Percentiles rank a stretch among this genome's conserved stretches.
Conservation (phyloP, 2,113 vertebrate species). For the Sturnus vulgaris region DNA sequence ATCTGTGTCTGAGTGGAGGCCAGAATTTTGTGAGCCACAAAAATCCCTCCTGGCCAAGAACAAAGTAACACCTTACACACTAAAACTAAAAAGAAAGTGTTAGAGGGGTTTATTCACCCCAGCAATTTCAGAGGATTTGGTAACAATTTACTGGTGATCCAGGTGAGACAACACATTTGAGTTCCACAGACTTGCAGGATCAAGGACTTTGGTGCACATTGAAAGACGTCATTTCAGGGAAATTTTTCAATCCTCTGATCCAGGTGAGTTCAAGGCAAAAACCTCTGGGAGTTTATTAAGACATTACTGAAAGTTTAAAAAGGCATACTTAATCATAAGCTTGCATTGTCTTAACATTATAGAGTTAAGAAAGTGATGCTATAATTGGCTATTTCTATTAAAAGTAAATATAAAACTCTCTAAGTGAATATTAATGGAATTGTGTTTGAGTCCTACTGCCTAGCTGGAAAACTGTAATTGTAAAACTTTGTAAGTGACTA, state of each 20-base stretch:
- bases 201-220: not conserved
- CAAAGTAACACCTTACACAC: not conserved
- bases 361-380: not conserved
- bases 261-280: not conserved
- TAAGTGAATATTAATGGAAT: not conserved
- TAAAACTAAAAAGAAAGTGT: not conserved
- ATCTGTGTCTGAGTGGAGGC: not conserved
- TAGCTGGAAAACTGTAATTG: not conserved
- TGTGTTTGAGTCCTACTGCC: not conserved
- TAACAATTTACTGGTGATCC: not conserved
- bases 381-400: not conserved
- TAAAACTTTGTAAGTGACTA: not conserved
- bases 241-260: not conserved
- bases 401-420: not conserved
- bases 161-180: not conserved
- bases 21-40: not conserved
- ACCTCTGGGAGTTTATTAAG: not conserved
- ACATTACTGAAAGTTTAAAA: not conserved
- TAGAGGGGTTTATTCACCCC: not conserved
- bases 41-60: not conserved
- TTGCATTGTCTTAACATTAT: not conserved
- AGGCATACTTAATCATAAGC: not conserved
- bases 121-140: not conserved
- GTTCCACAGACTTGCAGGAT: not conserved
- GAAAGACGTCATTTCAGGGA: not conserved